These are phyloP conservation scores for Aleadryas rufinucha DNA, from an alignment of 2,113 vertebrate genomes.

Conservation along the genomic window DNA sequence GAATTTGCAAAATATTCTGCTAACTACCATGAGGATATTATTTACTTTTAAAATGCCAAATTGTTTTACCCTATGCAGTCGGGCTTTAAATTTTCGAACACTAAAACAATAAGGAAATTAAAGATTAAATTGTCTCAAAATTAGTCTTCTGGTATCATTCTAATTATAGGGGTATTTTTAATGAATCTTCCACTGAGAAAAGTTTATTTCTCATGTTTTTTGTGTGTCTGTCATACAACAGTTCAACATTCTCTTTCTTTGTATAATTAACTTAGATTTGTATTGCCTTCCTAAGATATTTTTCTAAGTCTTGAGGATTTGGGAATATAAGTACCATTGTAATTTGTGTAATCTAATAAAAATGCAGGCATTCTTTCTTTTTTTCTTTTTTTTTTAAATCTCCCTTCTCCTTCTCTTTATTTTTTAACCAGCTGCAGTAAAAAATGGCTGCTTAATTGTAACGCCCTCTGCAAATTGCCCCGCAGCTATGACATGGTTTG, in stretches of 20 bases:
- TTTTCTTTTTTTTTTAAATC: rapidly evolving
- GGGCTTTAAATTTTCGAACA: background rate
- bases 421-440: background rate
- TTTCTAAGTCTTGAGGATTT: background rate
- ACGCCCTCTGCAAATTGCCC: too few species aligned
- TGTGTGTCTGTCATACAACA: background rate
- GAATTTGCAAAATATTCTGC: background rate
- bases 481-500: background rate
- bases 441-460: background rate
- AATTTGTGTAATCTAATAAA: background rate
- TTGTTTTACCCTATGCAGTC: background rate
- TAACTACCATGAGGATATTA: background rate
- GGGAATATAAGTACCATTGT: background rate
- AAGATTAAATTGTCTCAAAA: background rate
- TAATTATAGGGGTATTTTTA: background rate
- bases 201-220: background rate
- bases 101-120: background rate
- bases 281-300: background rate
- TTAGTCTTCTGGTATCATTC: background rate
- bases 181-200: background rate
- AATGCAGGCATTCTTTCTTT: background rate
- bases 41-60: background rate
- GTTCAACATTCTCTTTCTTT: background rate
- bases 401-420: background rate
- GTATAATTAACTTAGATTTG: background rate